Evolutionary conservation across 92 coral and sea anemone genomes (phyloP).

Genomic region (Muricea muricata): DNA sequence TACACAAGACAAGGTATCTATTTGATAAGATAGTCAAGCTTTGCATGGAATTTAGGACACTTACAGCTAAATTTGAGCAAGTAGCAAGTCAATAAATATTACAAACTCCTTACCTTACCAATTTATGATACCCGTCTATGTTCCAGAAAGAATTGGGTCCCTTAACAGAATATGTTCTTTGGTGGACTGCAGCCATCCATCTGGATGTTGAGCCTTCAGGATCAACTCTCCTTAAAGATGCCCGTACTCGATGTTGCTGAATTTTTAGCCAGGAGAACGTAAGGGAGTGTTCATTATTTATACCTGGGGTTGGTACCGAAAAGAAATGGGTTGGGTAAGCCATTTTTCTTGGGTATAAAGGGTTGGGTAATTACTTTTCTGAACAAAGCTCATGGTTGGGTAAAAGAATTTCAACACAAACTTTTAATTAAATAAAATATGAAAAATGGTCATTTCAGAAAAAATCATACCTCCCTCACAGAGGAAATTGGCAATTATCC

Average conservation of each 20-base stretch:
- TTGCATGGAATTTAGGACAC: too few relatives aligned
- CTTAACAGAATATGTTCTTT: constrained; percentile 66
- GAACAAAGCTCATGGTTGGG: constrained; percentile 11
- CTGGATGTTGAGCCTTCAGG: constrained; percentile 63
- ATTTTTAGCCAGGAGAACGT: constrained; percentile 13
- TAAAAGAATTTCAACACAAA: neutral
- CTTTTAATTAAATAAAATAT: neutral
- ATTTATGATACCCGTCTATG: constrained; percentile 70
- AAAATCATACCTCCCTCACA: neutral
- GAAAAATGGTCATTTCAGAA: constrained; percentile 13
- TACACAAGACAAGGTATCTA: too few relatives aligned
- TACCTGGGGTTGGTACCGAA: too few relatives aligned
- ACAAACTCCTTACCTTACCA: constrained; percentile 53
- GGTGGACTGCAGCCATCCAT: constrained; percentile 59
- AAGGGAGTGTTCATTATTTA: too few relatives aligned
- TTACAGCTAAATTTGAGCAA: too few relatives aligned
- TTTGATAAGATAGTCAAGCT: too few relatives aligned
- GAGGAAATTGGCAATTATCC: neutral
- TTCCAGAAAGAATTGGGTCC: constrained; percentile 74
- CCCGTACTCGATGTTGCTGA: constrained; percentile 51
- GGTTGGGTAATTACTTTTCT: constrained; percentile 6
- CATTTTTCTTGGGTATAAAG: constrained; percentile 8
- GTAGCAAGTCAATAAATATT: too few relatives aligned
- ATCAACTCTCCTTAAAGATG: constrained; percentile 48
- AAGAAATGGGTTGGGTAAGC: neutral